Evolutionary conservation across 2,113 vertebrate species (phyloP).

Genomic region (Solenodon paradoxus): DNA sequence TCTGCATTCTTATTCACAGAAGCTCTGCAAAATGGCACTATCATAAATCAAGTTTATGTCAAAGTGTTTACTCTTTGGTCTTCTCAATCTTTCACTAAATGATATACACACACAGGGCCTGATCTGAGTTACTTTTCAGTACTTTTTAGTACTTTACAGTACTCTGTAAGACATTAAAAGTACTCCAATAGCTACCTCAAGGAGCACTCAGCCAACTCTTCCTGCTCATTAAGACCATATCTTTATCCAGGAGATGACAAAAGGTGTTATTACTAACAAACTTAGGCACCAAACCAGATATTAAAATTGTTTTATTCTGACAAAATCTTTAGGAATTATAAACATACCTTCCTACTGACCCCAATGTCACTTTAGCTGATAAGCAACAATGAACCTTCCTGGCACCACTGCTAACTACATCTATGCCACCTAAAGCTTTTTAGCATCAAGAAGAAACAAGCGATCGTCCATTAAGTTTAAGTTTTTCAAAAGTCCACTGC

Average conservation of each 20-base stretch:
- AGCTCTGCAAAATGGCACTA: background rate
- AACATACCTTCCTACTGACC: background rate
- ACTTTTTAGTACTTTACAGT: background rate
- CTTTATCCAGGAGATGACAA: constrained; percentile 24
- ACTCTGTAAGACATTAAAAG: background rate
- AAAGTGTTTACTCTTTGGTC: background rate
- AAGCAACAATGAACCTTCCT: background rate
- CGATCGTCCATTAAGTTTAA: background rate
- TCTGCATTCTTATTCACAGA: background rate
- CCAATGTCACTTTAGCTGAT: background rate
- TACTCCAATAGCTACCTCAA: background rate
- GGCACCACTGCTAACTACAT: background rate
- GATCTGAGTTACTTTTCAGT: background rate
- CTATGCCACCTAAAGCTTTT: constrained; percentile 13
- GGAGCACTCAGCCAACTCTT: background rate
- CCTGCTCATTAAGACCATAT: background rate
- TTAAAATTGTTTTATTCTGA: background rate
- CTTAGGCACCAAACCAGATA: background rate
- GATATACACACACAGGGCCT: background rate
- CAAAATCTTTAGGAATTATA: background rate
- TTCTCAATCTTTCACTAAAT: background rate
- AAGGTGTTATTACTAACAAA: background rate
- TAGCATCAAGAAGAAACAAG: background rate
- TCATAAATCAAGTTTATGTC: background rate
- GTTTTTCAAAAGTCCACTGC: background rate